Conservation (phyloP, 2,113 vertebrate genomes). For the Dipodomys ordii region DNA sequence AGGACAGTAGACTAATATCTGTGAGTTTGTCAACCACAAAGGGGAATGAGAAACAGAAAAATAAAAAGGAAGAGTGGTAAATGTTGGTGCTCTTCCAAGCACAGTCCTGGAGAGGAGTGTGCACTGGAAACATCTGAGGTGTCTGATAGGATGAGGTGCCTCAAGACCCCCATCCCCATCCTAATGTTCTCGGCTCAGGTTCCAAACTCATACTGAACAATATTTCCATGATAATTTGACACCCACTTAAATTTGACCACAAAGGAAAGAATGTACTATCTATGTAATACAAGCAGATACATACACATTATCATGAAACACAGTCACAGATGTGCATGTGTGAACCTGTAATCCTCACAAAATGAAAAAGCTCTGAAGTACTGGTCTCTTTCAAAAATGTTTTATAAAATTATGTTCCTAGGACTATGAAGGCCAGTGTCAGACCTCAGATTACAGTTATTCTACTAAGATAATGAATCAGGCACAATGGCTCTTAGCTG, state of each 20-base stretch:
- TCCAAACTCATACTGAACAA: conserved; percentile 22
- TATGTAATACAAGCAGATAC: not conserved
- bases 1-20: conserved; percentile 51
- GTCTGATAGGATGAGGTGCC: not conserved
- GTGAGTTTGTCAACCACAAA: conserved; percentile 11
- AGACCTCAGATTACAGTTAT: not conserved
- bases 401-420: conserved; percentile 14
- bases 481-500: no score
- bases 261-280: not conserved
- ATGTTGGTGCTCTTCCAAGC: not conserved
- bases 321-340: accelerated
- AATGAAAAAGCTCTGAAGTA: not conserved
- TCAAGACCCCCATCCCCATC: not conserved
- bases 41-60: not conserved
- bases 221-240: not conserved
- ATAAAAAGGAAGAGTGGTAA: not conserved
- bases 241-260: conserved; percentile 8
- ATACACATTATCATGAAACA: not conserved
- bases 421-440: not conserved
- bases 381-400: not conserved
- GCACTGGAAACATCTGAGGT: not conserved
- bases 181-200: not conserved
- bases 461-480: conserved; percentile 22
- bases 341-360: not conserved
- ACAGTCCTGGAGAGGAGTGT: not conserved